phyloP scores from a whole-genome alignment of 2,797 vertebrate species.

The Euthynnus affinis region DNA sequence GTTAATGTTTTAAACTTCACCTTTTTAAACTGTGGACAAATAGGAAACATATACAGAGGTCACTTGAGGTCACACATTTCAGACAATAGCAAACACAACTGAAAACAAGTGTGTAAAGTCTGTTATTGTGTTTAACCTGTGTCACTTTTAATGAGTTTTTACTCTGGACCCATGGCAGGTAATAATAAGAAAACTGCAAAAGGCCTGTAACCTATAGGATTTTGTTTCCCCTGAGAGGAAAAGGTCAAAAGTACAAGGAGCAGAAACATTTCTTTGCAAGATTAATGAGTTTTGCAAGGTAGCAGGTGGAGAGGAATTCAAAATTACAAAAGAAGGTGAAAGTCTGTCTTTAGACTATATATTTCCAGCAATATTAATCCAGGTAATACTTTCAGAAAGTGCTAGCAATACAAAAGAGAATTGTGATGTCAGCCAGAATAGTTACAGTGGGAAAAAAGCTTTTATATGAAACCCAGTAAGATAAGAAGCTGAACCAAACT shows the following conservation, averaged over 20 bases:
- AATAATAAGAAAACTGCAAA: constrained; percentile 1
- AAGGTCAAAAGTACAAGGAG: background rate
- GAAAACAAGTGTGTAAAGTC: background rate
- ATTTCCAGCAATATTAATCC: background rate
- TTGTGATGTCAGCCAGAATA: constrained; percentile 14
- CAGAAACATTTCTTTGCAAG: background rate
- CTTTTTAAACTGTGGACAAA: background rate
- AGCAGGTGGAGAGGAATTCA: constrained; percentile 2
- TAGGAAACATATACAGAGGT: background rate
- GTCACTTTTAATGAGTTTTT: constrained; percentile 44
- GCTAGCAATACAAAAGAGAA: constrained; percentile 16
- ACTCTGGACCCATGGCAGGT: constrained; percentile 10
- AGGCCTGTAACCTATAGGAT: background rate
- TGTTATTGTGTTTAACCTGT: constrained; percentile 27
- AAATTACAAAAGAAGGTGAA: background rate
- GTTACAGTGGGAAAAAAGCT: background rate
- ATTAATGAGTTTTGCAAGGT: background rate
- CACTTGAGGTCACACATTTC: background rate
- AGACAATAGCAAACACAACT: background rate
- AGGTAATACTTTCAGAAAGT: constrained; percentile 24
- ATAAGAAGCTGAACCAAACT: constrained; percentile 14
- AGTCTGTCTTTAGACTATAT: constrained; percentile 1
- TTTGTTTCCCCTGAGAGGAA: background rate
- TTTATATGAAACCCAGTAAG: constrained; percentile 20
- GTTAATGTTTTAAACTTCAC: background rate